Percentiles rank a stretch among this genome's conserved stretches.
Conservation (phyloP, 37 sponge, comb jelly and placozoan genomes). For the Theonella swinhoei region DNA sequence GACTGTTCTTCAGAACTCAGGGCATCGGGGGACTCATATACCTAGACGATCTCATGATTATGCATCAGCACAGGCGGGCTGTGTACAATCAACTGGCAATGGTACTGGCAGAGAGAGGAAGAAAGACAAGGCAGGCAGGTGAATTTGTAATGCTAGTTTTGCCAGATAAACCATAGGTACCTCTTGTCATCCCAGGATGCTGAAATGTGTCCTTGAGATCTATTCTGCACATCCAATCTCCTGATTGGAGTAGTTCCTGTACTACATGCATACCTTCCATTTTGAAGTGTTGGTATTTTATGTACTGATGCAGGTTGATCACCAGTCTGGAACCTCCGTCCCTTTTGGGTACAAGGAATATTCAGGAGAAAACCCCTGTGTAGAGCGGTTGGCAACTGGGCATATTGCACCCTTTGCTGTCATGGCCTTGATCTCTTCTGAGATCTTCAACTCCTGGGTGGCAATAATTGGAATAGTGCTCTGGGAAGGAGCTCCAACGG, state of each 20-base stretch:
- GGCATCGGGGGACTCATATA: too few relatives aligned
- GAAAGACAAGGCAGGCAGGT: conserved; percentile 19
- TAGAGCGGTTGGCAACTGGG: too few relatives aligned
- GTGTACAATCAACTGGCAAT: too few relatives aligned
- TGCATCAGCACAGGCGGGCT: too few relatives aligned
- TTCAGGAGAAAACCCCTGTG: neutral
- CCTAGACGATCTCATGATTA: too few relatives aligned
- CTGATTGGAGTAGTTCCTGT: conserved; percentile 7
- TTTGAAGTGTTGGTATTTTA: conserved; percentile 11
- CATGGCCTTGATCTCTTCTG: neutral
- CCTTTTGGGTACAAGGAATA: conserved; percentile 25
- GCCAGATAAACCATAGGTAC: conserved; percentile 17
- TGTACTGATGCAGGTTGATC: neutral
- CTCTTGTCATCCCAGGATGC: neutral
- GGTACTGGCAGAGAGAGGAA: too few relatives aligned
- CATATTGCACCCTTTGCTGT: neutral
- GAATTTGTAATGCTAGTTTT: neutral
- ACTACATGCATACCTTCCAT: conserved; percentile 16
- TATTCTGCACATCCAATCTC: conserved; percentile 14
- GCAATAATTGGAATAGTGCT: too few relatives aligned
- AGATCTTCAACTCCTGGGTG: neutral
- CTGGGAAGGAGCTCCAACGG: too few relatives aligned
- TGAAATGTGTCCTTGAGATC: conserved; percentile 35
- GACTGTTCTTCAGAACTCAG: too few relatives aligned
- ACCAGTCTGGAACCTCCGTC: conserved; percentile 1